Conservation (phyloP, 2,888 invertebrate genomes). For the Cerceris rybyensis region DNA sequence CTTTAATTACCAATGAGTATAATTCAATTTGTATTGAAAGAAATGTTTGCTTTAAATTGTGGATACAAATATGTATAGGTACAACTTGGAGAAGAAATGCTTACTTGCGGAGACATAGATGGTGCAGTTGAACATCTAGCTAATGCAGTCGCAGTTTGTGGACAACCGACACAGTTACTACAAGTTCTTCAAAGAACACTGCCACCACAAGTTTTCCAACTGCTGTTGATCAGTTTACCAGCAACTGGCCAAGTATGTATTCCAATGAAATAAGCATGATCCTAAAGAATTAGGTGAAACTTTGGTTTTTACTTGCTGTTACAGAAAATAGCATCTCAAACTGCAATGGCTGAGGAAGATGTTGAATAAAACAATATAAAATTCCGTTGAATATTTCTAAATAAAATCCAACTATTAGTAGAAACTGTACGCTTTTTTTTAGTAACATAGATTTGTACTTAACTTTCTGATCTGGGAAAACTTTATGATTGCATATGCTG, state of each 20-base stretch:
- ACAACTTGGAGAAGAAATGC: slow-evolving; percentile 95
- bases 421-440: slow-evolving; percentile 66
- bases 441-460: slow-evolving; percentile 51
- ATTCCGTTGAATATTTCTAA: slow-evolving; percentile 68
- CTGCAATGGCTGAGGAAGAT: slow-evolving; percentile 78
- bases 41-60: background rate
- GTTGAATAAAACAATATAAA: slow-evolving; percentile 73
- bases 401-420: slow-evolving; percentile 72
- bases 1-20: background rate
- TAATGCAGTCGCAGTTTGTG: slow-evolving; percentile 98
- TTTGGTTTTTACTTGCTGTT: slow-evolving; percentile 56
- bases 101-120: slow-evolving; percentile 93
- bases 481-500: slow-evolving; percentile 33
- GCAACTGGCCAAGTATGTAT: slow-evolving; percentile 83
- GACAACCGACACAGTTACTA: slow-evolving; percentile 95
- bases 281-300: slow-evolving; percentile 3
- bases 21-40: background rate
- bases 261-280: background rate
- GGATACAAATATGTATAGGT: slow-evolving; percentile 84
- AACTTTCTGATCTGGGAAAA: slow-evolving; percentile 44
- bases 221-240: slow-evolving; percentile 92
- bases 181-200: slow-evolving; percentile 96
- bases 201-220: slow-evolving; percentile 96
- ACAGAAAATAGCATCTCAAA: slow-evolving; percentile 73
- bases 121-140: slow-evolving; percentile 97